These are phyloP conservation scores for Brenthis ino DNA, from an alignment of 2,888 invertebrate genomes.

Conservation along the genomic window DNA sequence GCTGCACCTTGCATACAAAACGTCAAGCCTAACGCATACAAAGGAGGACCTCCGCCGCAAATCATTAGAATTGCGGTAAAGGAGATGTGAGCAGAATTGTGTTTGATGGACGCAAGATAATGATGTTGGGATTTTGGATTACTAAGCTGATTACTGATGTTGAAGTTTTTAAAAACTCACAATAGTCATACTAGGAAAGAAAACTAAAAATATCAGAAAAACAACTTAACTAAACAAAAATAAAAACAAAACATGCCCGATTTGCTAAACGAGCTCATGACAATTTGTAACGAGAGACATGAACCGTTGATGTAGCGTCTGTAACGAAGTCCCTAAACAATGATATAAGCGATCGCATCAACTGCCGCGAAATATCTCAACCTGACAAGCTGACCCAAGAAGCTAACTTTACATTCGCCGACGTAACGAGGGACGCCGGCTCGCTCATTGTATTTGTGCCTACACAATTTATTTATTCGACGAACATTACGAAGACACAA, in stretches of 20 bases:
- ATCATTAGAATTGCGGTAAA: slow-evolving; percentile 79
- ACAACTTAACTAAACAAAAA: slow-evolving; percentile 48
- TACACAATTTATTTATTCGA: slow-evolving; percentile 81
- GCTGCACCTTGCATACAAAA: slow-evolving; percentile 66
- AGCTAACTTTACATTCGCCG: slow-evolving; percentile 77
- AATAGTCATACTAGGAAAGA: too few species aligned
- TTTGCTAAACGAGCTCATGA: slow-evolving; percentile 58
- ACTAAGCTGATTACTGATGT: slow-evolving; percentile 51
- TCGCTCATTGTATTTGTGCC: slow-evolving; percentile 80
- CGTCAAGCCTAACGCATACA: slow-evolving; percentile 66
- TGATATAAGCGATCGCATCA: slow-evolving; percentile 64
- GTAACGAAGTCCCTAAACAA: slow-evolving; percentile 80
- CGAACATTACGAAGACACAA: slow-evolving; percentile 82
- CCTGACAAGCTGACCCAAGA: slow-evolving; percentile 74
- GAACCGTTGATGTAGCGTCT: slow-evolving; percentile 76
- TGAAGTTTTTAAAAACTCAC: slow-evolving; percentile 46
- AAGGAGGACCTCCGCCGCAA: slow-evolving; percentile 73
- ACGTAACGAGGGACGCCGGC: slow-evolving; percentile 78
- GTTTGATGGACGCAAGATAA: slow-evolving; percentile 66
- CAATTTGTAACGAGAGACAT: slow-evolving; percentile 79
- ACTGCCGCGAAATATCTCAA: slow-evolving; percentile 70
- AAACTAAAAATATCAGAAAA: background rate
- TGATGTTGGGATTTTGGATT: slow-evolving; percentile 63
- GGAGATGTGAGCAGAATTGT: slow-evolving; percentile 76
- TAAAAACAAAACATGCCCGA: slow-evolving; percentile 49